Evolutionary conservation across 2,797 vertebrate genomes (phyloP), one percentile per base, ranked within the genome.

Genomic region (Melanotaenia trifasciata): DNA sequence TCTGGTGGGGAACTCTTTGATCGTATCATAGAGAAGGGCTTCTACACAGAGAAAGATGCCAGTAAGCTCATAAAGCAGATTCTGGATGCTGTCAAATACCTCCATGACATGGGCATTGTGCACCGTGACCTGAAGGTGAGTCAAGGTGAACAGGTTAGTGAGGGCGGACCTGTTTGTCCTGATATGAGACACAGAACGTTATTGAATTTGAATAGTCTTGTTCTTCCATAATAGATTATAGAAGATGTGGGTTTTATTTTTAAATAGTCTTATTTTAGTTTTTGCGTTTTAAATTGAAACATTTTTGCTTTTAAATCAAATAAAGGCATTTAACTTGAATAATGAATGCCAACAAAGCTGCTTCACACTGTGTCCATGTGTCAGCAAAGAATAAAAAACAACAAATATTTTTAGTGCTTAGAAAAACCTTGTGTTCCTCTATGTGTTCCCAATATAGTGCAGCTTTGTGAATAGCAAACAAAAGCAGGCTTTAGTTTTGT

Each of bases 1-100:
- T 99, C 97, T 0, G 98, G 98, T 0, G 98, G 98, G 9, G 98
- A 99, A 58, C 95, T 99, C 78, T 99, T 99, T 3, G 98, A 99
- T 87, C 96, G 98, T 75, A 99, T 99, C 20, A 97, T 99, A 83
- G 98, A 98, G 87, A 99, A 98, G 86, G 98, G 98, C 5, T 99
- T 99, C 93, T 99, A 99, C 93, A 99, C 98, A 0, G 98, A 99
- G 89, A 96, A 97, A 67, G 98, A 99, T 0, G 98, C 98, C 93
- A 99, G 98, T 47, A 90, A 96, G 56, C 96, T 99, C 85, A 99
- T 99, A 89, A 94, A 95, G 79, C 98, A 99, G 94, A 97, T 99
- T 89, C 93, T 99, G 4, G 97, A 99, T 0, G 98, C 98, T 0
- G 97, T 99, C 67, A 98, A 96, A 84, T 99, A 99, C 87, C 96